Evolutionary conservation across 2,797 vertebrate species (phyloP), one percentile per base, ranked within the genome.

Genomic region (Smutsia temminckii): DNA sequence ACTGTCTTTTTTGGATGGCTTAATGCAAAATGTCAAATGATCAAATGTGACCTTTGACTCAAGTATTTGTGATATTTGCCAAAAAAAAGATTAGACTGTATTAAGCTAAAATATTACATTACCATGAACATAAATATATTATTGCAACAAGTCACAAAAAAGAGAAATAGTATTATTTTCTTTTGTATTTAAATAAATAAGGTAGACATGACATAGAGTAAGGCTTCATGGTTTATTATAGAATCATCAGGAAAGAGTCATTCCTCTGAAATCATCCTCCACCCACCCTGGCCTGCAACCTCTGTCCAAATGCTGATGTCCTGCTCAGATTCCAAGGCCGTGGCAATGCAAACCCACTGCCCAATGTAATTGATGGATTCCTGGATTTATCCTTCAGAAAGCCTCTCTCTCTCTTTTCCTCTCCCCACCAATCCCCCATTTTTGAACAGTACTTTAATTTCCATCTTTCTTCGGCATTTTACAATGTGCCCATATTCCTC

Each of bases 11-110:
- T 75, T 93, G 49, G 34, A 20, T 93, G 69, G 25, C 75, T 83
- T 66, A 92, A 81, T 87, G 32, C 37, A 77, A 96, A 95, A 93
- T 90, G 77, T 95, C 55, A 90, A 78, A 93, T 92, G 85, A 71
- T 25, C 61, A 95, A 92, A 96, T 95, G 93, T 69, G 78, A 93
- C 29, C 40, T 4, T 95, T 40, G n/a, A 79, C 29, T 91, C 55
- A 80, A 91, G 57, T 88, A 75, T 85, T 75, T 84, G 75, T 91
- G 92, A 87, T 55, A 77, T 92, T 96, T 94, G 55, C 25, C 64
- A 87, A 59, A 75, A 93, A 61, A 64, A 74, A 83, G 66, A 34
- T 68, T 53, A 83, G 16, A 72, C 51, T 87, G 14, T 55, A 75
- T 87, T 87, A 80, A 87, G 40, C 34, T 94, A 93, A 81, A 89